Percentiles rank a stretch among this genome's conserved stretches.
phyloP scores from a whole-genome alignment of 2,888 invertebrate species.

The Rhagophthalmus giganteus region DNA sequence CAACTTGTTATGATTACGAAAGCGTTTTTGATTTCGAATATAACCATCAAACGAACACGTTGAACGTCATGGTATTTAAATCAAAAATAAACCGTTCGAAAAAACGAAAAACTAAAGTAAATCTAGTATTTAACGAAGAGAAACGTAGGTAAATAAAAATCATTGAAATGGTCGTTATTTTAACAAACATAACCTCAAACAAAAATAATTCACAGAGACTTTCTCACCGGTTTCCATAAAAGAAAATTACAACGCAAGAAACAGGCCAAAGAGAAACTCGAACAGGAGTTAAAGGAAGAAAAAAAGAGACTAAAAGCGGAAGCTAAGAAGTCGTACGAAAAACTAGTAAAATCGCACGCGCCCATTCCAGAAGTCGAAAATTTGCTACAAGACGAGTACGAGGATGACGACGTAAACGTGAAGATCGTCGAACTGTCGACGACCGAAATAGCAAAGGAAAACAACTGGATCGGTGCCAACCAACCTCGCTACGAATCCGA shows the following conservation, averaged over 20 bases:
- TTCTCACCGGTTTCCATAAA: conserved; percentile 79
- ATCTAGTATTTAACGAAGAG: conserved; percentile 63
- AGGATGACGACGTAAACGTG: conserved; percentile 76
- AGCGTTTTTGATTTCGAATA: neutral
- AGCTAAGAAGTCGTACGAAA: conserved; percentile 73
- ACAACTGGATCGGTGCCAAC: conserved; percentile 75
- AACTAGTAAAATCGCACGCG: conserved; percentile 70
- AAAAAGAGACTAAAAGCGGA: conserved; percentile 74
- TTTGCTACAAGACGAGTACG: conserved; percentile 70
- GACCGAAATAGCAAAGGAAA: conserved; percentile 69
- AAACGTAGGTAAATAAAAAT: conserved; percentile 60
- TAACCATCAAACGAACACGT: neutral
- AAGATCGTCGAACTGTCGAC: conserved; percentile 76
- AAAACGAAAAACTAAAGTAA: conserved; percentile 50
- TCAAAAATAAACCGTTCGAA: neutral
- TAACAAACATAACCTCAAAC: conserved; percentile 4
- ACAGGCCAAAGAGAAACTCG: conserved; percentile 73
- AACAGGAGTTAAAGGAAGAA: conserved; percentile 73
- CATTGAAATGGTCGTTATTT: neutral
- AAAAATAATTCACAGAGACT: conserved; percentile 64
- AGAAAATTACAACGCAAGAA: conserved; percentile 76
- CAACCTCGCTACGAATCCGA: conserved; percentile 52
- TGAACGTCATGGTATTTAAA: neutral
- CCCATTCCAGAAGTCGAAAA: conserved; percentile 72
- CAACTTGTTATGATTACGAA: no score